Evolutionary conservation across 2,113 vertebrate species (phyloP).

Genomic region (Craseonycteris thonglongyai): DNA sequence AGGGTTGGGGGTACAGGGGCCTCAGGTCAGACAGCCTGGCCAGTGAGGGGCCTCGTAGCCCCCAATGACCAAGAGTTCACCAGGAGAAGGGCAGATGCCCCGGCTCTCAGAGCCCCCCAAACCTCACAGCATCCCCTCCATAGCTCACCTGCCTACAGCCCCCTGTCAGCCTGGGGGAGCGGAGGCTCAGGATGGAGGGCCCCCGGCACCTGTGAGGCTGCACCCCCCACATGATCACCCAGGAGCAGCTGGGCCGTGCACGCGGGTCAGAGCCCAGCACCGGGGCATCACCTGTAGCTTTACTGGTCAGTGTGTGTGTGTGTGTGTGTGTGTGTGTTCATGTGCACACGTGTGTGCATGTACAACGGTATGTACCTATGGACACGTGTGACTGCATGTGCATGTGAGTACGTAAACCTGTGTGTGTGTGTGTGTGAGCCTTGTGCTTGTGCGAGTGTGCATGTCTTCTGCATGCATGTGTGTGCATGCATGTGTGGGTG

Average conservation of each 20-base stretch:
- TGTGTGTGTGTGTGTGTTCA: background rate
- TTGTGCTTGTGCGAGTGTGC: rapidly evolving
- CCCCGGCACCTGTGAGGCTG: background rate
- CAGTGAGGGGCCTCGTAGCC: rapidly evolving
- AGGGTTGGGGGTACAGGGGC: background rate
- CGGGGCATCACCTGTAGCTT: rapidly evolving
- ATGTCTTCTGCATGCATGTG: rapidly evolving
- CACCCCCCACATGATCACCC: background rate
- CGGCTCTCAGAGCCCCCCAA: background rate
- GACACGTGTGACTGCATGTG: background rate
- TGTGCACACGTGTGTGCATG: rapidly evolving
- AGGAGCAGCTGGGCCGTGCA: rapidly evolving
- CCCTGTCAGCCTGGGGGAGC: background rate
- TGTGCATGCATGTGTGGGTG: rapidly evolving
- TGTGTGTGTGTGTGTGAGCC: rapidly evolving
- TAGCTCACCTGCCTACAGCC: background rate
- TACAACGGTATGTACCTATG: too few relatives aligned
- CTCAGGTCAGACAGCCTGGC: background rate
- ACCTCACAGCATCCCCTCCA: rapidly evolving
- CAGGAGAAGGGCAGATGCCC: background rate
- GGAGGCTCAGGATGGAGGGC: background rate
- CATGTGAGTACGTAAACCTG: background rate
- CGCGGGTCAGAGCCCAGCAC: rapidly evolving
- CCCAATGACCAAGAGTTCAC: rapidly evolving
- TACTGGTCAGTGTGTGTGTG: rapidly evolving